Evolutionary conservation across 2,888 invertebrate genomes (phyloP).

Genomic region (Dryomyza anilis): DNA sequence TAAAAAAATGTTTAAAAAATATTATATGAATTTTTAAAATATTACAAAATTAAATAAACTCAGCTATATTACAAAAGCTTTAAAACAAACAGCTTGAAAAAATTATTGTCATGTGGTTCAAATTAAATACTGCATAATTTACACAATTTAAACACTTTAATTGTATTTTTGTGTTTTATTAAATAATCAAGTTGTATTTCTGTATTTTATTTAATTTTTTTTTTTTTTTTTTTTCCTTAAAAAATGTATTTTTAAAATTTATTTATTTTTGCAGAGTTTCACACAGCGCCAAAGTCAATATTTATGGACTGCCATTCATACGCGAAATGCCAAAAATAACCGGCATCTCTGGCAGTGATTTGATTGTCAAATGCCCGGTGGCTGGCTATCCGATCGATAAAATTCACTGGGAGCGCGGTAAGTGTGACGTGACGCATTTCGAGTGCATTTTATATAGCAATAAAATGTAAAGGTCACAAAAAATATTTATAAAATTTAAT

Average conservation of each 20-base stretch:
- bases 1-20: too few species aligned
- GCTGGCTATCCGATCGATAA: slow-evolving; percentile 88
- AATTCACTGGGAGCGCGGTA: slow-evolving; percentile 89
- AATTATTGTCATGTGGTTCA: too few species aligned
- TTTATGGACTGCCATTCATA: slow-evolving; percentile 85
- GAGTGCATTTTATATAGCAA: too few species aligned
- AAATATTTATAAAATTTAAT: too few species aligned
- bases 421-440: too few species aligned
- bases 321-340: slow-evolving; percentile 87
- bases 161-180: too few species aligned
- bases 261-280: slow-evolving; percentile 63
- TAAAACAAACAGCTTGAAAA: too few species aligned
- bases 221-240: neutral
- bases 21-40: too few species aligned
- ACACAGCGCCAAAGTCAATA: slow-evolving; percentile 85
- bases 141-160: too few species aligned
- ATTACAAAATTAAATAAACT: neutral
- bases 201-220: neutral
- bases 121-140: too few species aligned
- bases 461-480: too few species aligned
- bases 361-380: slow-evolving; percentile 86
- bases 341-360: slow-evolving; percentile 82
- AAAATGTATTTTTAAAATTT: neutral
- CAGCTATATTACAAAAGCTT: neutral
- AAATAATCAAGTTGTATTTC: too few species aligned